Evolutionary conservation across 2,888 invertebrate species (phyloP).

Genomic region (Lacanobia oleracea): DNA sequence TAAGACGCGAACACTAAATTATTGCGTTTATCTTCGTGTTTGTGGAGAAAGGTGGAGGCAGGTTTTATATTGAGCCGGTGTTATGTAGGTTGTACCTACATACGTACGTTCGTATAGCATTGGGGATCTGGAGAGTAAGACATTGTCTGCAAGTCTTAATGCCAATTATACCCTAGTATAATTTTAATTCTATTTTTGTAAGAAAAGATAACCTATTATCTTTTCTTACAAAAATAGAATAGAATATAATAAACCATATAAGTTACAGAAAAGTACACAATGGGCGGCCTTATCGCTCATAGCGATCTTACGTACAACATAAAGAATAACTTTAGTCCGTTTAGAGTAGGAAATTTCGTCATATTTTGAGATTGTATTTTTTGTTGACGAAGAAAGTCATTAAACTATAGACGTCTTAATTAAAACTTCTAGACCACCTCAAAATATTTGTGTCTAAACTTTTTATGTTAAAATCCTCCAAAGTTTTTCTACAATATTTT

Average conservation of each 20-base stretch:
- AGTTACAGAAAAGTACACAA: too few relatives aligned
- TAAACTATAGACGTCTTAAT: constrained; percentile 24
- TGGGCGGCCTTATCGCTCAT: too few relatives aligned
- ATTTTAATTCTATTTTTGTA: too few relatives aligned
- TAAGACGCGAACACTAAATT: constrained; percentile 65
- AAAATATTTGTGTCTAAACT: constrained; percentile 27
- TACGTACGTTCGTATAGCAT: not conserved
- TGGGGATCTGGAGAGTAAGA: not conserved
- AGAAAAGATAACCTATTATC: too few relatives aligned
- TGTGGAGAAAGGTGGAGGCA: constrained; percentile 49
- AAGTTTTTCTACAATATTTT: constrained; percentile 25
- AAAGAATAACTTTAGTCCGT: too few relatives aligned
- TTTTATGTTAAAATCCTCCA: constrained; percentile 10
- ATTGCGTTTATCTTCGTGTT: constrained; percentile 65
- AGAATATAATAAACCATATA: too few relatives aligned
- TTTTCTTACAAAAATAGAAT: too few relatives aligned
- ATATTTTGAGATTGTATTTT: constrained; percentile 1
- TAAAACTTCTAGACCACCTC: constrained; percentile 27
- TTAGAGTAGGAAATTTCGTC: not conserved
- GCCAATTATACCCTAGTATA: too few relatives aligned
- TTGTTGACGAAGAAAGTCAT: constrained; percentile 19
- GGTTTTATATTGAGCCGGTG: constrained; percentile 44
- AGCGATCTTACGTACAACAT: too few relatives aligned
- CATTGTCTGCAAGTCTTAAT: not conserved
- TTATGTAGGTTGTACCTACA: not conserved